Conservation (phyloP, 2,797 vertebrate species). For the Steatocranus sp. region DNA sequence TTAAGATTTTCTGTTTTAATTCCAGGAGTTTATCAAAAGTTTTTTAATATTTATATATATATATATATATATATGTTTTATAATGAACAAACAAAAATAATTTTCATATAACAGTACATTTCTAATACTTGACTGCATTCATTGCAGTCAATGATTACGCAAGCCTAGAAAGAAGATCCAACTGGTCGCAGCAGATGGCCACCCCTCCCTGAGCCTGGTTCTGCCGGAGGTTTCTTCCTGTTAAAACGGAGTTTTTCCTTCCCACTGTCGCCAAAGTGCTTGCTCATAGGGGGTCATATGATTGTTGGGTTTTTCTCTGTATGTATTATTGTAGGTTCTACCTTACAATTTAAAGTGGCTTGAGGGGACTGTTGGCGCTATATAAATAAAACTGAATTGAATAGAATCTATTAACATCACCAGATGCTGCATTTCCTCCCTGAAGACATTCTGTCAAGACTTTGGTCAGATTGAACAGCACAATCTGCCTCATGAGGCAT, state of each 20-base stretch:
- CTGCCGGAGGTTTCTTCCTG: rapidly evolving
- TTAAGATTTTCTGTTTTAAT: background rate
- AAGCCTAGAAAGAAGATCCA: background rate
- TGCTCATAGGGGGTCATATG: background rate
- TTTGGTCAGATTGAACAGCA: background rate
- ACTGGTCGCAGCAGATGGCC: rapidly evolving
- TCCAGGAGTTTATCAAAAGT: background rate
- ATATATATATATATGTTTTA: background rate
- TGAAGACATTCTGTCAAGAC: background rate
- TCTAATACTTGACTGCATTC: background rate
- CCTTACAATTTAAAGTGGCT: background rate
- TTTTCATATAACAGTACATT: background rate
- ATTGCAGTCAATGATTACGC: background rate
- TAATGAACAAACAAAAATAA: background rate
- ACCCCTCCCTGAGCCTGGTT: background rate
- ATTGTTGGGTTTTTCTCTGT: background rate
- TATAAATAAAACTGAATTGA: background rate
- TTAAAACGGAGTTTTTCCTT: rapidly evolving
- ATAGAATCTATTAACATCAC: background rate
- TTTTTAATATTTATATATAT: background rate
- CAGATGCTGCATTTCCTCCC: background rate
- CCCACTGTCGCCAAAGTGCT: background rate
- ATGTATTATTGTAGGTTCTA: background rate
- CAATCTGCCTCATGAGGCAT: background rate
- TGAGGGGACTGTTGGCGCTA: background rate